A percentile compares a stretch with the other conserved stretches of the same genome.
Evolutionary conservation across 2,113 vertebrate species (phyloP).

Genomic region (Corythoichthys haematopterus): DNA sequence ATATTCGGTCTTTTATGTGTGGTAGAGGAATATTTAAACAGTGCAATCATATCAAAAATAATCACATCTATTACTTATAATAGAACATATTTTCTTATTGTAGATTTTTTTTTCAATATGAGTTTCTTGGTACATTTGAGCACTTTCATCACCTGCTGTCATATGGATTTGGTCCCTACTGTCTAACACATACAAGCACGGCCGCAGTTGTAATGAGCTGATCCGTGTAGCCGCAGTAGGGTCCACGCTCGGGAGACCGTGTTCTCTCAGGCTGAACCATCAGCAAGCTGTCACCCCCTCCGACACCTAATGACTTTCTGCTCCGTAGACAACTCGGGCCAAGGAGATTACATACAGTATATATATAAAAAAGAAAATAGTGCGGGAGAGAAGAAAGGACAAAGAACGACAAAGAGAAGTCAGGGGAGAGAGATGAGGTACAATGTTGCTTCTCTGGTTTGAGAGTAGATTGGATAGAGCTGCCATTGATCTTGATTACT

Average conservation of each 20-base stretch:
- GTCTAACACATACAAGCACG: not conserved
- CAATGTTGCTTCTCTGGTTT: slow-evolving; percentile 36
- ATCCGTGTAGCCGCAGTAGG: slow-evolving; percentile 51
- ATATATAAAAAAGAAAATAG: slow-evolving; percentile 11
- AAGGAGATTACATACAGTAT: slow-evolving; percentile 51
- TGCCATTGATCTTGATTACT: slow-evolving; percentile 55
- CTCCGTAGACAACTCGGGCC: slow-evolving; percentile 49
- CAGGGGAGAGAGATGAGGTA: slow-evolving; percentile 21
- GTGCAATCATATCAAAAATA: too few relatives aligned
- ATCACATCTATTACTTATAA: too few relatives aligned
- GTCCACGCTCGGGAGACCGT: slow-evolving; percentile 41
- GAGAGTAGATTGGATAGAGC: slow-evolving; percentile 48
- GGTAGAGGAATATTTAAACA: too few relatives aligned
- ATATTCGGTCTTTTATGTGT: too few relatives aligned
- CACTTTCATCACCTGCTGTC: slow-evolving; percentile 31
- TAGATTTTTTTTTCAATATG: too few relatives aligned
- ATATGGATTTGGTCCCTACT: slow-evolving; percentile 23
- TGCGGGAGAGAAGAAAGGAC: slow-evolving; percentile 1
- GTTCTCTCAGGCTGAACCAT: slow-evolving; percentile 66
- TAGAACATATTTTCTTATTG: too few relatives aligned
- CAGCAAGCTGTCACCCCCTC: slow-evolving; percentile 45
- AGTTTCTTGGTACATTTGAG: slow-evolving; percentile 30
- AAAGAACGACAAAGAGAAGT: slow-evolving; percentile 13
- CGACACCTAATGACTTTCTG: slow-evolving; percentile 68
- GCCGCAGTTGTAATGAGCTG: slow-evolving; percentile 56